phyloP scores from a whole-genome alignment of 2,113 vertebrate genomes.

The Eulemur macaco region DNA sequence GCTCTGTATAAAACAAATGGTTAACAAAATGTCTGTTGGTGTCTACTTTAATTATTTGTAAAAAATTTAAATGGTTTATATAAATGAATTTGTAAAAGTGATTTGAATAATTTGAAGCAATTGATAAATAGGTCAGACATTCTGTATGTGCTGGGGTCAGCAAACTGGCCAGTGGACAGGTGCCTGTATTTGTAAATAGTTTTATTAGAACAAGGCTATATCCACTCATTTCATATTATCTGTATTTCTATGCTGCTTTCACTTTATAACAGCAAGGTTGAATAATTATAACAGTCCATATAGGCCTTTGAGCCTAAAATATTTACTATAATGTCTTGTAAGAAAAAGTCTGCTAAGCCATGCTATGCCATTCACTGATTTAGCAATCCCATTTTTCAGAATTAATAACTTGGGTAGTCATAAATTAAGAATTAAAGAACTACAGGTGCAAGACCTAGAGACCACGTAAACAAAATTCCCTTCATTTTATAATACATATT shows the following conservation, averaged over 20 bases:
- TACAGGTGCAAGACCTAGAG: neutral
- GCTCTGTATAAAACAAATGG: neutral
- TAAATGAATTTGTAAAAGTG: constrained; percentile 11
- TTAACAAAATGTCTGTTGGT: neutral
- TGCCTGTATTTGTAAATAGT: neutral
- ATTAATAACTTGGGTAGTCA: neutral
- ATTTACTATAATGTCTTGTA: neutral
- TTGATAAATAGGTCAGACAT: neutral
- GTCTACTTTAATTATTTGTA: neutral
- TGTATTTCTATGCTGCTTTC: neutral
- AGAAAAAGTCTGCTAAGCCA: neutral
- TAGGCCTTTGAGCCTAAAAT: neutral
- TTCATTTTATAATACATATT: constrained; percentile 17
- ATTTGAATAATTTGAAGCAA: constrained; percentile 6
- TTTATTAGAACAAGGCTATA: neutral
- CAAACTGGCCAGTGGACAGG: neutral
- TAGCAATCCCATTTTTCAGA: neutral
- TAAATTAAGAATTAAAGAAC: constrained; percentile 4
- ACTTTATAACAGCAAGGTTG: neutral
- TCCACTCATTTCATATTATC: neutral
- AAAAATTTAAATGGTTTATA: neutral
- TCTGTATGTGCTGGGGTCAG: neutral
- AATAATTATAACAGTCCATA: neutral
- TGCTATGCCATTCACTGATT: neutral
- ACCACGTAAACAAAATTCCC: neutral